phyloP scores from a whole-genome alignment of 1,140 invertebrate species.

The Temnothorax curvispinosus region DNA sequence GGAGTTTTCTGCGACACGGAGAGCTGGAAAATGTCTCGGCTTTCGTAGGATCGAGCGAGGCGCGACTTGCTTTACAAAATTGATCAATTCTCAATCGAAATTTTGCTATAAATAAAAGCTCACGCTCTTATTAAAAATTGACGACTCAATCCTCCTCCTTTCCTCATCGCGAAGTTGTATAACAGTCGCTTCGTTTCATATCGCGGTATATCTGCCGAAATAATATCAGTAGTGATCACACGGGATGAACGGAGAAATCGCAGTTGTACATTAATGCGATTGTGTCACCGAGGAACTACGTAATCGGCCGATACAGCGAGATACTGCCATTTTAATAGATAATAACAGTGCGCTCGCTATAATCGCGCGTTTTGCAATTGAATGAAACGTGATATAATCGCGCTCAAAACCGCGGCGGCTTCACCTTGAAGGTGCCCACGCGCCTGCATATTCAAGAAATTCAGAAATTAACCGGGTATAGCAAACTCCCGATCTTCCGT shows the following conservation, averaged over 20 bases:
- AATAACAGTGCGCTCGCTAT: constrained; percentile 51
- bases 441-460: constrained; percentile 65
- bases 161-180: too few species aligned
- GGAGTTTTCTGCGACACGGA: constrained; percentile 59
- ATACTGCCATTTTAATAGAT: constrained; percentile 61
- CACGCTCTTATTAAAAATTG: too few species aligned
- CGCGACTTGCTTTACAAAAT: background rate
- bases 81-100: background rate
- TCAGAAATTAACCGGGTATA: constrained; percentile 46
- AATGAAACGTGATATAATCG: constrained; percentile 52
- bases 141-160: background rate
- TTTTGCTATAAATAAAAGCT: too few species aligned
- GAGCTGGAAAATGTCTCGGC: constrained; percentile 17
- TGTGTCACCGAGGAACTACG: constrained; percentile 44
- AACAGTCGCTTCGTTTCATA: constrained; percentile 7
- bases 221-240: background rate
- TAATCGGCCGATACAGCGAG: constrained; percentile 42
- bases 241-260: background rate
- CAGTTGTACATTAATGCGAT: constrained; percentile 45
- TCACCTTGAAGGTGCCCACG: constrained; percentile 67
- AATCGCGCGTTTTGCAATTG: constrained; percentile 55
- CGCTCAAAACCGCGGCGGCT: constrained; percentile 38
- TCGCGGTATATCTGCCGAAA: constrained; percentile 11
- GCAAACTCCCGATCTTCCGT: background rate
- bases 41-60: background rate